These are phyloP conservation scores for Plebejus anna DNA, from an alignment of 2,888 invertebrate species.

Conservation along the genomic window DNA sequence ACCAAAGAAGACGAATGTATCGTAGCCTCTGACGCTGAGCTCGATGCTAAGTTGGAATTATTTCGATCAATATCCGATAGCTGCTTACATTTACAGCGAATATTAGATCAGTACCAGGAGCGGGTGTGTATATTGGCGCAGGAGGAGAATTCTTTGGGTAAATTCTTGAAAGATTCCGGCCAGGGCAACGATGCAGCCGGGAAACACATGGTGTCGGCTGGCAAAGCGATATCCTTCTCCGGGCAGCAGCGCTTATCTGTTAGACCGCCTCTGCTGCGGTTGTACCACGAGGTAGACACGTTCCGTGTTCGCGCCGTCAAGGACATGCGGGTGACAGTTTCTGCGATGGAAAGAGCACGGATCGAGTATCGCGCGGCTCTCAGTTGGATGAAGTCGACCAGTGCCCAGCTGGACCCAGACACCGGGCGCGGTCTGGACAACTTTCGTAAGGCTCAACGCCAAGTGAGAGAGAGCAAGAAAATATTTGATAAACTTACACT, in stretches of 20 bases:
- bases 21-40: slow-evolving; percentile 96
- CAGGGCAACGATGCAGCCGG: slow-evolving; percentile 93
- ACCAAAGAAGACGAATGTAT: slow-evolving; percentile 99
- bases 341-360: slow-evolving; percentile 96
- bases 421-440: slow-evolving; percentile 96
- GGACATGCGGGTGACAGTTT: slow-evolving; percentile 94
- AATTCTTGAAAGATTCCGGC: slow-evolving; percentile 96
- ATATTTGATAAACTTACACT: slow-evolving; percentile 95
- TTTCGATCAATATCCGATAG: slow-evolving; percentile 96
- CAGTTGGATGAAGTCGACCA: slow-evolving; percentile 99
- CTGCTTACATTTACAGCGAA: slow-evolving; percentile 90
- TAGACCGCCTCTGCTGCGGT: slow-evolving; percentile 89
- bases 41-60: slow-evolving; percentile 97
- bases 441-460: slow-evolving; percentile 93
- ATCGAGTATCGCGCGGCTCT: slow-evolving; percentile 96
- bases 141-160: slow-evolving; percentile 96
- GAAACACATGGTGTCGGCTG: slow-evolving; percentile 80
- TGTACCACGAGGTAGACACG: slow-evolving; percentile 98
- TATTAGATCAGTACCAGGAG: slow-evolving; percentile 96
- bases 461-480: slow-evolving; percentile 89
- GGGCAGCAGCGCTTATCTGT: slow-evolving; percentile 95
- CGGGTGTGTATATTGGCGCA: slow-evolving; percentile 94
- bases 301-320: slow-evolving; percentile 96
- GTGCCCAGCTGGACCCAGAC: slow-evolving; percentile 97
- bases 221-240: slow-evolving; percentile 91